These are phyloP conservation scores for Fragum sueziense DNA, from an alignment of 2,888 invertebrate genomes.

Conservation along the genomic window DNA sequence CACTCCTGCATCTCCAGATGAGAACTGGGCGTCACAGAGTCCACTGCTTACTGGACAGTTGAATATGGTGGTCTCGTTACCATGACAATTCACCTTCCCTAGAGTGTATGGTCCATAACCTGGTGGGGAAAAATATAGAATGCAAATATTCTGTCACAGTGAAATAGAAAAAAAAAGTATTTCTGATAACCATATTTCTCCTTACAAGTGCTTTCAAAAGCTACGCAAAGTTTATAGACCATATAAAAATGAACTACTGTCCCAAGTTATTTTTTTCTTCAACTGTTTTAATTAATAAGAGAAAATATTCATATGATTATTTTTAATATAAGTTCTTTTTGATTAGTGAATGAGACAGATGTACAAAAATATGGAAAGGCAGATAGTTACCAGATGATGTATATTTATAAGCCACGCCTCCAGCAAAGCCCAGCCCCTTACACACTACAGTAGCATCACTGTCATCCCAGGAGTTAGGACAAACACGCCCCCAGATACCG, in stretches of 20 bases:
- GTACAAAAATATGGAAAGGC: no score
- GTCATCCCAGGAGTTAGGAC: slow-evolving; percentile 84
- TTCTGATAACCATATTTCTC: no score
- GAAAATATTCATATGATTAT: no score
- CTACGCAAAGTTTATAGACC: no score
- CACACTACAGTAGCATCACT: slow-evolving; percentile 74
- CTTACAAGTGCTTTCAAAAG: no score
- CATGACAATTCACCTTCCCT: slow-evolving; percentile 64
- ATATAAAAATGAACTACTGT: no score
- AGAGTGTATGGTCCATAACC: slow-evolving; percentile 67
- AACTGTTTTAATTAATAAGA: no score
- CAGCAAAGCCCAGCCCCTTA: slow-evolving; percentile 64
- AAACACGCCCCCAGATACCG: slow-evolving; percentile 88
- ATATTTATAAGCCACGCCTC: slow-evolving; percentile 68
- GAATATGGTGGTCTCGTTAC: slow-evolving; percentile 60
- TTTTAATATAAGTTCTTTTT: no score
- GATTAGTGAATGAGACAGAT: no score
- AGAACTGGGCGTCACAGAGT: slow-evolving; percentile 66
- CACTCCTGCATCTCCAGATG: slow-evolving; percentile 67
- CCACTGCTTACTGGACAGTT: slow-evolving; percentile 66
- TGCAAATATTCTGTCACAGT: no score
- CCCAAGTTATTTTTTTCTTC: no score
- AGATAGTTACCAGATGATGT: slow-evolving; percentile 59
- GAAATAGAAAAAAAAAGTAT: no score
- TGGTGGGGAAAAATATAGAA: not conserved